A percentile compares a stretch with the other conserved stretches of the same genome.
Conservation (phyloP, 2,797 vertebrate genomes). For the Vireo griseus region DNA sequence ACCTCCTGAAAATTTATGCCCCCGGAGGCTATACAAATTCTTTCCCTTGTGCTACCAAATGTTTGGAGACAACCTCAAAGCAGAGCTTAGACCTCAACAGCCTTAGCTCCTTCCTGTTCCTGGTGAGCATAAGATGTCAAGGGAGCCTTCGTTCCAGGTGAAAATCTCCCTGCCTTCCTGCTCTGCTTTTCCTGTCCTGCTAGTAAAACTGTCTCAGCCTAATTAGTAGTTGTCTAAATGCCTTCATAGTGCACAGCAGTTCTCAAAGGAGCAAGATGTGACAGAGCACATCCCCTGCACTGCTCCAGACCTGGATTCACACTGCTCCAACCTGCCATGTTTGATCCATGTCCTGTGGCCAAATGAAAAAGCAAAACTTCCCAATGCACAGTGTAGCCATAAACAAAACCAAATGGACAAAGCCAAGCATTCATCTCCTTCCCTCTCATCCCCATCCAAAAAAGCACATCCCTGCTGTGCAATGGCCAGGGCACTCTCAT, state of each 20-base stretch:
- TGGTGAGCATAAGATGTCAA: not conserved
- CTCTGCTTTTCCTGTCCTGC: not conserved
- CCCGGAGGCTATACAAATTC: slow-evolving; percentile 6
- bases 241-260: not conserved
- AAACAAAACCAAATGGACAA: not conserved
- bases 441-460: not conserved
- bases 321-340: rapidly evolving
- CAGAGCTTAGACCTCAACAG: not conserved
- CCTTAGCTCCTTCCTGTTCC: not conserved
- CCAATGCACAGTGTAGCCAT: not conserved
- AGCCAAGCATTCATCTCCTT: not conserved
- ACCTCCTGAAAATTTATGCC: slow-evolving; percentile 10
- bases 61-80: slow-evolving; percentile 13
- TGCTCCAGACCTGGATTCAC: not conserved
- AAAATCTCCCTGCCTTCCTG: not conserved
- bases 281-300: not conserved
- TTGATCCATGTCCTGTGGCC: not conserved
- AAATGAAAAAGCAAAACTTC: not conserved
- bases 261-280: not conserved
- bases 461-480: not conserved
- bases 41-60: not conserved
- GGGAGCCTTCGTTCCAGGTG: not conserved
- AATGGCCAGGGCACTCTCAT: not conserved
- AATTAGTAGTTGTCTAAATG: slow-evolving; percentile 1
- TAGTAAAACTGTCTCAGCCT: not conserved